Evolutionary conservation across 2,113 vertebrate species (phyloP), one percentile per base, ranked within the genome.

Genomic region (Sebastes schlegelii): DNA sequence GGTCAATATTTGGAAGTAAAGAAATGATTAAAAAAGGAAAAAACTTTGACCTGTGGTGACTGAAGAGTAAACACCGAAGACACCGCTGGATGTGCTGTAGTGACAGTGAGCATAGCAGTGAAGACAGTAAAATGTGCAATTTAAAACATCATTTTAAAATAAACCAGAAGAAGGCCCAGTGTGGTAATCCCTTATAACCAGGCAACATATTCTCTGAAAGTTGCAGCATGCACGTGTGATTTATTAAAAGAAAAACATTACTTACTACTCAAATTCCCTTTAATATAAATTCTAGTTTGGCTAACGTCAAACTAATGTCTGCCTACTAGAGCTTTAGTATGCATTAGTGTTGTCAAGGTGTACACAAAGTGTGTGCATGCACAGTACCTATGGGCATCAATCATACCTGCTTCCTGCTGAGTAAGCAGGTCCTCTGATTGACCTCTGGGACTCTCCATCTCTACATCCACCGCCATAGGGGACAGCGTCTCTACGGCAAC

Each of bases 371-470:
- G 58, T 63, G 62, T 62, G n/a, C 14, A 60, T 77, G 40, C 58
- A 21, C 42, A 8, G 49, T 86, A 78, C 78, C 69, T 78, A 68
- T 69, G 54, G 76, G 73, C 11, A 42, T 48, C 42, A 73, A 21
- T 64, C 74, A 60, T 90, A 94, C 93, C 91, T 65, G 79, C 46
- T 23, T 91, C 88, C 40, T 85, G 74, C n/a, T 7, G 77, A 79
- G 75, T 52, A 1, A 77, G 79, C 51, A 73, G 17, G 48, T 91
- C 89, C 1, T 51, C 87, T 34, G n/a, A n/a, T 58, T 73, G 80
- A 42, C 74, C 16, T 58, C 40, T 71, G 48, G 94, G 94, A 88
- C 94, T 95, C 81, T 93, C 93, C 94, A 95, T 94, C 8, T 82
- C 91, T 8, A 92, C 65, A 73, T 91, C 94, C 8, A 68, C 76